These are phyloP conservation scores for Ictalurus punctatus DNA, from an alignment of 2,113 vertebrate genomes.

Conservation along the genomic window DNA sequence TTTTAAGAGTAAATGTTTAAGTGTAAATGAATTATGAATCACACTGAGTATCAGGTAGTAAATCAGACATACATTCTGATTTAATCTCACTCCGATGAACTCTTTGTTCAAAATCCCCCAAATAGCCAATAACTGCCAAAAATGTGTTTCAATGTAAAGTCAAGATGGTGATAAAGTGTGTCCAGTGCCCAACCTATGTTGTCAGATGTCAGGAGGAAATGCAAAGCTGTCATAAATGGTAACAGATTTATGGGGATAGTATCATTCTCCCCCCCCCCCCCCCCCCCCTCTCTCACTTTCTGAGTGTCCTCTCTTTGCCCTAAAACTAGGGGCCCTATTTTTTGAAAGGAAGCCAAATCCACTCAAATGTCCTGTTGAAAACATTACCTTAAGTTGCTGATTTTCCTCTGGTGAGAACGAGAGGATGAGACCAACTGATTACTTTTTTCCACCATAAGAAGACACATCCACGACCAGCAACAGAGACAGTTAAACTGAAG, in stretches of 20 bases:
- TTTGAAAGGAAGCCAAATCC: constrained; percentile 73
- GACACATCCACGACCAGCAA: constrained; percentile 63
- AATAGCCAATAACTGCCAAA: not conserved
- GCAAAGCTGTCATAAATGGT: constrained; percentile 71
- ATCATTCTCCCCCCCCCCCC: constrained; percentile 36
- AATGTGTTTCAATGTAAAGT: constrained; percentile 49
- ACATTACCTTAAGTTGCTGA: constrained; percentile 66
- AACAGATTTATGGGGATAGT: constrained; percentile 66
- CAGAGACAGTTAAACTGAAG: constrained; percentile 42
- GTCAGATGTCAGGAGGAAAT: constrained; percentile 66
- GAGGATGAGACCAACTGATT: constrained; percentile 55
- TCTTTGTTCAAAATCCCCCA: constrained; percentile 12
- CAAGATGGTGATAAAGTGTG: constrained; percentile 62
- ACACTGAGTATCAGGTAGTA: not conserved
- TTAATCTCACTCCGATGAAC: constrained; percentile 13
- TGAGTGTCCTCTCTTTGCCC: constrained; percentile 60
- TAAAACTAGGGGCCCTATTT: constrained; percentile 65
- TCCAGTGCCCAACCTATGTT: constrained; percentile 62
- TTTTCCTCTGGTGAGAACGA: constrained; percentile 62
- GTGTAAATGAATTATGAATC: not conserved
- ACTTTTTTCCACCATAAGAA: constrained; percentile 41
- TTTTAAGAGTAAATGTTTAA: not conserved
- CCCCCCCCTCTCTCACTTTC: constrained; percentile 39
- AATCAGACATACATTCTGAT: not conserved
- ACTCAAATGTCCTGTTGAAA: constrained; percentile 70